phyloP scores from a whole-genome alignment of 2,888 invertebrate genomes.

The Hyppa rectilinea region DNA sequence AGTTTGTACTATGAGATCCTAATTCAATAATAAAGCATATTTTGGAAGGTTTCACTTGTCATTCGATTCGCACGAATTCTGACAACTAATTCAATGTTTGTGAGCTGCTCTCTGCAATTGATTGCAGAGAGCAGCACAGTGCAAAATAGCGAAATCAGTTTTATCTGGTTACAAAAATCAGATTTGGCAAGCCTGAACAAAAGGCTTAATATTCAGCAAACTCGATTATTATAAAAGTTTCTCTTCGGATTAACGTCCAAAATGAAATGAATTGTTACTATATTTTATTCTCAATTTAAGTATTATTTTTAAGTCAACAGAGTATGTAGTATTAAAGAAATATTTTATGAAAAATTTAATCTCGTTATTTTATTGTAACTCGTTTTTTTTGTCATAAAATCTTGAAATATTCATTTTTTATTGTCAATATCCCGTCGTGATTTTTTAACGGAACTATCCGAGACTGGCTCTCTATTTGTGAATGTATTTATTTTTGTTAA shows the following conservation, averaged over 20 bases:
- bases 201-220: not conserved
- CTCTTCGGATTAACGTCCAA: constrained; percentile 25
- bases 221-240: not conserved
- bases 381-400: constrained; percentile 8
- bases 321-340: constrained; percentile 45
- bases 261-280: constrained; percentile 25
- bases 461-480: constrained; percentile 43
- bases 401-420: too few relatives aligned
- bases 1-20: not conserved
- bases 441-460: not conserved
- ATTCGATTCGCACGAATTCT: not conserved
- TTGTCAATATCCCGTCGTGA: not conserved
- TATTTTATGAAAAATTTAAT: constrained; percentile 50
- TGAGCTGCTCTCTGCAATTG: not conserved
- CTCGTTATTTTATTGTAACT: constrained; percentile 38
- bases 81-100: not conserved
- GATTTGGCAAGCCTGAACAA: not conserved
- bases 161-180: not conserved
- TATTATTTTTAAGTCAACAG: constrained; percentile 48
- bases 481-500: too few relatives aligned
- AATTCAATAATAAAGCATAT: not conserved
- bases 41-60: not conserved
- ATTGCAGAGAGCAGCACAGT: not conserved
- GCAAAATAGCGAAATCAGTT: not conserved
- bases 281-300: constrained; percentile 50